Evolutionary conservation across 2,888 invertebrate species (phyloP), one percentile per base, ranked within the genome.

Genomic region (Dicyrtomina minuta): DNA sequence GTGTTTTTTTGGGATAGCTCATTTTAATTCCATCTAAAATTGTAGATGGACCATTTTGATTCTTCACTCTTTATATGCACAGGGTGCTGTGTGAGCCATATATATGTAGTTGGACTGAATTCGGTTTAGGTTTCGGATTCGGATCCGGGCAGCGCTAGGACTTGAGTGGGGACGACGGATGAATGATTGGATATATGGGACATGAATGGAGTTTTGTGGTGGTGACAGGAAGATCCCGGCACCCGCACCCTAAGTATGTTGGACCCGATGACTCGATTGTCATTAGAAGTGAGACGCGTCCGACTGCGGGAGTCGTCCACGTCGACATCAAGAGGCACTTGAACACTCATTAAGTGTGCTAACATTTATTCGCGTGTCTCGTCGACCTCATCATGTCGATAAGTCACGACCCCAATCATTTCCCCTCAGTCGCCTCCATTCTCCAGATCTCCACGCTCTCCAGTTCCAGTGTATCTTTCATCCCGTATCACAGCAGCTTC

Each of bases 311-410:
- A n/a, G n/a, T n/a, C n/a, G n/a, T n/a, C n/a, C n/a, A n/a, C n/a
- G n/a, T 61, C 55, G 66, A 67, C 62, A 56, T 64, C 67, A 67
- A 71, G 70, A 64, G 67, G 10, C 70, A 64, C 67, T 71, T 60
- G 43, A 67, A 51, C 26, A 27, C 64, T 58, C 41, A 67, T 71
- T 59, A 71, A 71, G 70, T 68, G 70, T 66, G 62, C 67, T 67
- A 71, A 67, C 70, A 71, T 67, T 71, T 71, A 71, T 71, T 71
- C 67, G 70, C 67, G 70, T 71, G 70, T 65, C 67, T 67, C 43
- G 24, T 71, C 64, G 60, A 53, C 60, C 56, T 70, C 60, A 55
- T 70, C 70, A 53, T 66, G 70, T 70, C 67, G 70, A 70, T 70
- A 65, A 70, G 65, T 64, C 64, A 70, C 70, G 66, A 70, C 58